Base-by-base conservation (phyloP, 2,888 invertebrate species). In the Drosophila greeni region DNA sequence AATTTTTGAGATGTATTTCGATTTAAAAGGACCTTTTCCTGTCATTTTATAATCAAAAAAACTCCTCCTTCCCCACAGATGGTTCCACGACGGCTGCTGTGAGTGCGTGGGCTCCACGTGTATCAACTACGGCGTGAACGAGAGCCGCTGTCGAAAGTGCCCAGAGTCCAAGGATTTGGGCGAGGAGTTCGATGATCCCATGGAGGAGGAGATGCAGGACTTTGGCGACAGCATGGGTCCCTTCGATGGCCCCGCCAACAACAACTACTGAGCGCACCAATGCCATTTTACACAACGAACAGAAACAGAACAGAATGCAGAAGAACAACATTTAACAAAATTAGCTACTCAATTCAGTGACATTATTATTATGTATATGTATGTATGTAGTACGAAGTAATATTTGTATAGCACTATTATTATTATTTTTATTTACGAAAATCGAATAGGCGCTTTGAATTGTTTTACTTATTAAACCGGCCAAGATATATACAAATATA, bases 41-140 rank as follows among this genome's bases (percentile, higher is more conserved):
- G 4, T 23, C 23, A 5, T 23, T 23, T 23, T 23, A 1, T 26
- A 26, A 26, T 26, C 3, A 26, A 26, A 29, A 0, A 29, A 29
- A 29, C 26, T 11, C 26, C 8, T 29, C 9, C 23, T 16, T 0
- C 3, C 11, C 5, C 7, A 14, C 18, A 87, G 87, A 82, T 97
- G 97, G 97, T 97, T 97, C 89, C 96, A 97, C 88, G 95, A 97
- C 85, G 97, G 97, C 1, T 97, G 97, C 87, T 97, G 97, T 87
- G 95, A 97, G 88, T 97, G 97, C 86, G 93, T 97, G 51, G 97
- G 97, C 1, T 93, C 93, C 71, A 94, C 93, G 47, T 97, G 97
- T 86, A 91, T 96, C 72, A 95, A 95, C 86, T 97, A 96, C 87
- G 97, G 97, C 2, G 94, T 96, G 67, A 95, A 95, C 83, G 95